Conservation (phyloP, 1,140 invertebrate species). For the Magallana gigas region DNA sequence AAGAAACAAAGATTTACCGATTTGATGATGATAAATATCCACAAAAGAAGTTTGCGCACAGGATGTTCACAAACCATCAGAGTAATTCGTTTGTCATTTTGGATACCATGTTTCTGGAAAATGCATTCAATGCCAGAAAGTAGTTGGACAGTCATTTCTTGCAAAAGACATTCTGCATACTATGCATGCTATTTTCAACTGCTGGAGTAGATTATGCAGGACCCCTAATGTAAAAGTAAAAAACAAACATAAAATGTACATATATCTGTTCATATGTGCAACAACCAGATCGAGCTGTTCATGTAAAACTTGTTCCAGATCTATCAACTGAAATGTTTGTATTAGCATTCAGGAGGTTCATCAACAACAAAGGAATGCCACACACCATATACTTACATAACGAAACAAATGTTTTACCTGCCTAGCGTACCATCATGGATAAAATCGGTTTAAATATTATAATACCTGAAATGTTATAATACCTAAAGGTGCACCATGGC, state of each 20-base stretch:
- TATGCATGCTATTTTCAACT: slow-evolving; percentile 21
- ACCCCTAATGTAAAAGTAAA: slow-evolving; percentile 35
- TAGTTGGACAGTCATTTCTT: slow-evolving; percentile 30
- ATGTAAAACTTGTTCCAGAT: slow-evolving; percentile 4
- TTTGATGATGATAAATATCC: neutral
- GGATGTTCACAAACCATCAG: slow-evolving; percentile 23
- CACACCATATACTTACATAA: slow-evolving; percentile 29
- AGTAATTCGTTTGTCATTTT: neutral
- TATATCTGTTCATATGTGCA: slow-evolving; percentile 38
- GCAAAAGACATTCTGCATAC: neutral
- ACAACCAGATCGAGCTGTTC: neutral
- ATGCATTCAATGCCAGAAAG: slow-evolving; percentile 25
- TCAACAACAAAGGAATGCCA: neutral
- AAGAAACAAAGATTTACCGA: too few species aligned
- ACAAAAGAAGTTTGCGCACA: slow-evolving; percentile 14
- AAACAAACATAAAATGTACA: slow-evolving; percentile 4
- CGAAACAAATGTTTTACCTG: neutral
- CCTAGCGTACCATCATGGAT: neutral
- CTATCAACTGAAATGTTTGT: slow-evolving; percentile 21
- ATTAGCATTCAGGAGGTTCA: slow-evolving; percentile 32
- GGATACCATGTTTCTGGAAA: neutral
- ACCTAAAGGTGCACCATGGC: slow-evolving; percentile 37
- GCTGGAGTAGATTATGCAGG: slow-evolving; percentile 56
- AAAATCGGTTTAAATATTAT: neutral
- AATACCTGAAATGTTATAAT: slow-evolving; percentile 22